A percentile compares a stretch with the other conserved stretches of the same genome.
Conservation (phyloP, 2,797 vertebrate genomes). For the Knipowitschia caucasica region DNA sequence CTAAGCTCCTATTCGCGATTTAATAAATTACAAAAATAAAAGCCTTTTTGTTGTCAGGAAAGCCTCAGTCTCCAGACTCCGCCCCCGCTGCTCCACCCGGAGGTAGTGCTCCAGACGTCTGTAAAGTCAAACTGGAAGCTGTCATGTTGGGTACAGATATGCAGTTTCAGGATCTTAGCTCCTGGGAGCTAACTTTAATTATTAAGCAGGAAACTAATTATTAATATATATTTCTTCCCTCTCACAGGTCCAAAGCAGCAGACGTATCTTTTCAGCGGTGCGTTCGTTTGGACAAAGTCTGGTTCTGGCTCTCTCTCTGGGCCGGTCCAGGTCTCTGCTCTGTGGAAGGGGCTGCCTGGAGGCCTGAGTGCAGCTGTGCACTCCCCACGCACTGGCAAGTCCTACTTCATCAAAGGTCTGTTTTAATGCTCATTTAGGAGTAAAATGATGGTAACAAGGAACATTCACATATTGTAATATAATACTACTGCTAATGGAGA, state of each 20-base stretch:
- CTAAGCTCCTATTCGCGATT: neutral
- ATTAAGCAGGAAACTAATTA: too few species aligned
- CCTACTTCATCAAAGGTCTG: conserved; percentile 83
- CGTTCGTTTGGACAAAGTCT: conserved; percentile 81
- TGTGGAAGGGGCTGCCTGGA: conserved; percentile 83
- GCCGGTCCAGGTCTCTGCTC: conserved; percentile 64
- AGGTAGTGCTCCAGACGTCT: conserved; percentile 67
- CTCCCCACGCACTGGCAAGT: conserved; percentile 78
- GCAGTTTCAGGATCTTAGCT: too few species aligned
- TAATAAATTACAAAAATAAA: too few species aligned
- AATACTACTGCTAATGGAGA: too few species aligned
- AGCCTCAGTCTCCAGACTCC: conserved; percentile 37
- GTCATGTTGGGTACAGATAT: conserved; percentile 75
- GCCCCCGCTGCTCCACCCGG: conserved; percentile 15
- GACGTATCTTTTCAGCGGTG: conserved; percentile 80
- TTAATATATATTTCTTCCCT: neutral
- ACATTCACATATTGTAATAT: too few species aligned
- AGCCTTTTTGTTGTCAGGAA: conserved; percentile 46
- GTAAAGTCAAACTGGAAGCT: conserved; percentile 75
- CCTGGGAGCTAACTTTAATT: too few species aligned
- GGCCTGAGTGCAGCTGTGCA: conserved; percentile 79
- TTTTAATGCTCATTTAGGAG: too few species aligned
- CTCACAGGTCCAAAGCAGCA: conserved; percentile 73
- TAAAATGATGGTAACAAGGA: too few species aligned
- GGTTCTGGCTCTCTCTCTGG: conserved; percentile 59